A percentile compares a stretch with the other conserved stretches of the same genome.
phyloP scores from a whole-genome alignment of 2,797 vertebrate species.

The Rallus crepitans region DNA sequence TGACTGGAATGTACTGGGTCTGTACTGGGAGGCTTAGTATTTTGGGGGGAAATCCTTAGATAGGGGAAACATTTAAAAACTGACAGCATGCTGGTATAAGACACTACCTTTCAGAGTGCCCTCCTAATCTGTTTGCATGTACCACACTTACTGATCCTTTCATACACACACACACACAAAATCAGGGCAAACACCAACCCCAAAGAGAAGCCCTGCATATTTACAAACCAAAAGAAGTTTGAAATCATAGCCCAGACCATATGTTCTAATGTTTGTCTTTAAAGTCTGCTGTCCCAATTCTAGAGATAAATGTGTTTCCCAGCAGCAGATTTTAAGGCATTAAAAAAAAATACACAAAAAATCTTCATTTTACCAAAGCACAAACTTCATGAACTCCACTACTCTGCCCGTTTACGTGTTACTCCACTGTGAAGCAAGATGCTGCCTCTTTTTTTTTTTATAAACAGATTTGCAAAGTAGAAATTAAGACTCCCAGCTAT shows the following conservation, averaged over 20 bases:
- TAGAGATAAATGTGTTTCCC: background rate
- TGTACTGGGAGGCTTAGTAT: background rate
- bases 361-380: background rate
- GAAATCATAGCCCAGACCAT: background rate
- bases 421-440: background rate
- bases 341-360: background rate
- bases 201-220: background rate
- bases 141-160: background rate
- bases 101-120: background rate
- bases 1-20: background rate
- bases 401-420: background rate
- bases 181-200: background rate
- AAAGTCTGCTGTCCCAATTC: background rate
- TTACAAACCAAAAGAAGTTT: background rate
- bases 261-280: background rate
- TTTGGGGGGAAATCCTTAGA: background rate
- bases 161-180: background rate
- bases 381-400: background rate
- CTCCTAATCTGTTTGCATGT: background rate
- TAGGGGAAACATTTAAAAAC: background rate
- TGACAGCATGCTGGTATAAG: background rate
- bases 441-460: too few species aligned
- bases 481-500: too few species aligned
- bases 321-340: conserved; percentile 12
- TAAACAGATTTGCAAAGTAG: background rate